phyloP scores from a whole-genome alignment of 1,140 invertebrate species.

The Dreissena polymorpha region DNA sequence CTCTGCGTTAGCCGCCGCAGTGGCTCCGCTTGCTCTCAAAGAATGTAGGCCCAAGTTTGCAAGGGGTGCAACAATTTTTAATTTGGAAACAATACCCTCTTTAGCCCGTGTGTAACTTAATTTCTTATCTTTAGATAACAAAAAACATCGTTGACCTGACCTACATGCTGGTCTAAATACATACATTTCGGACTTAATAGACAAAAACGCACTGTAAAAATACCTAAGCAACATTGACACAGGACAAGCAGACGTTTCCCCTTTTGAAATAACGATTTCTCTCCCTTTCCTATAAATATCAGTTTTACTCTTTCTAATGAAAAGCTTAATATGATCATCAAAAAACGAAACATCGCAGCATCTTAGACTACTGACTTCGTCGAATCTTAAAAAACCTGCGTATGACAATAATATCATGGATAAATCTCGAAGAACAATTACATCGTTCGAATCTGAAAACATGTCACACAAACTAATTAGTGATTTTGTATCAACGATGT shows the following conservation, averaged over 20 bases:
- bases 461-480: conserved; percentile 49
- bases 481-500: conserved; percentile 13
- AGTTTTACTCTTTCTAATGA: conserved; percentile 47
- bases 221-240: conserved; percentile 46
- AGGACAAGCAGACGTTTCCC: conserved; percentile 38
- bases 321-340: conserved; percentile 22
- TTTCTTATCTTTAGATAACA: not conserved
- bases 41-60: not conserved
- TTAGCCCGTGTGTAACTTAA: not conserved
- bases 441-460: conserved; percentile 13
- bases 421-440: conserved; percentile 45
- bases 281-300: conserved; percentile 50
- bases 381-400: conserved; percentile 49
- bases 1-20: not conserved
- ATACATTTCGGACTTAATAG: not conserved
- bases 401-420: conserved; percentile 54
- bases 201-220: not conserved
- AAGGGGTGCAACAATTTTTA: not conserved
- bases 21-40: not conserved
- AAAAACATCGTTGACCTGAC: not conserved
- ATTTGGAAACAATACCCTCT: not conserved
- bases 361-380: conserved; percentile 49
- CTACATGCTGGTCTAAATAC: not conserved
- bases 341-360: conserved; percentile 47
- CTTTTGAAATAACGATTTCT: conserved; percentile 31